Evolutionary conservation across 1,140 invertebrate species (phyloP), one percentile per base, ranked within the genome.

Genomic region (Belonocnema kinseyi): DNA sequence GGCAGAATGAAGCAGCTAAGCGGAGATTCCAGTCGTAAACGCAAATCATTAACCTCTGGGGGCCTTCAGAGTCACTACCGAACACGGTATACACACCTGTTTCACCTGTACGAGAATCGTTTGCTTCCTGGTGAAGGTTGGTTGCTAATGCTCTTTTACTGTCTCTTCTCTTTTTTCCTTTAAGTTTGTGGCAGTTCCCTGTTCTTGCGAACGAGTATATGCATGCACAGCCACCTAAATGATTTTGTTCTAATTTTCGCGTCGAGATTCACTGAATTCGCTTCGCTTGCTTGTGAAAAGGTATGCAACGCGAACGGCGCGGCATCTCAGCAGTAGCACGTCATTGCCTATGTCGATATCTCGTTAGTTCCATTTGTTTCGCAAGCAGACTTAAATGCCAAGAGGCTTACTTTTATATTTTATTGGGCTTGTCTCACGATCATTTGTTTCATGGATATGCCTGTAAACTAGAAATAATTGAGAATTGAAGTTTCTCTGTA

Each of bases 401-500:
- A 19, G 16, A 75, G 40, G 40, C 46, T 19, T 66, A 71, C 40
- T 53, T 77, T 70, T 74, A 46, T 78, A 74, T 76, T 70, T 26
- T 58, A 72, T 52, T 75, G 66, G 72, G 66, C 56, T 76, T 72
- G 51, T 74, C 75, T 76, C 58, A 56, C 58, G 75, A 80, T 73
- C 56, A 75, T 74, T 80, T 77, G 75, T 80, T 73, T 80, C 73
- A 73, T 73, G 75, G 75, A 80, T 80, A 72, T 61, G 75, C 75
- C 75, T 66, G 76, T 77, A 76, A 80, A 80, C 73, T 75, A 80
- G 77, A 75, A 74, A 73, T 80, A 80, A 80, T 80, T 80, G 75
- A 72, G 74, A 80, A 80, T 75, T 72, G 72, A 73, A 76, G 73
- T 80, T 77, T n/a, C 73, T 73, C 77, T 66, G 73, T 79, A 71